A percentile compares a stretch with the other conserved stretches of the same genome.
phyloP scores from a whole-genome alignment of 1,140 invertebrate genomes.

The Arctopsyche grandis region DNA sequence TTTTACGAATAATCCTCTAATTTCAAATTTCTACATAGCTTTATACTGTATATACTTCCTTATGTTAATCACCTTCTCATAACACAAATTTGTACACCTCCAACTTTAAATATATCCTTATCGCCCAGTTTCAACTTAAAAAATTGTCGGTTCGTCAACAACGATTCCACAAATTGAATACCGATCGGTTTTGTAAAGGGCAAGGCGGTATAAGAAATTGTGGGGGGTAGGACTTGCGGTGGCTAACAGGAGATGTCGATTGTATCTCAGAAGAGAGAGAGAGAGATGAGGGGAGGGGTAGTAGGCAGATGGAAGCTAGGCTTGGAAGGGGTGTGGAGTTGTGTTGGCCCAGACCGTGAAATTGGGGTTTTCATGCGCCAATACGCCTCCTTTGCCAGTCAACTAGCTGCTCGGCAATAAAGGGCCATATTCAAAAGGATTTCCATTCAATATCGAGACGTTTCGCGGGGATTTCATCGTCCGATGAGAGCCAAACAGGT shows the following conservation, averaged over 20 bases:
- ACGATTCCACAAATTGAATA: constrained; percentile 14
- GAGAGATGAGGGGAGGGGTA: neutral
- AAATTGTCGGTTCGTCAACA: neutral
- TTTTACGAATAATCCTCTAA: too few relatives aligned
- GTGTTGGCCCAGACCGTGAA: constrained; percentile 37
- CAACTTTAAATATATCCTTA: too few relatives aligned
- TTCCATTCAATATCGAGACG: constrained; percentile 40
- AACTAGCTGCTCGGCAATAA: constrained; percentile 39
- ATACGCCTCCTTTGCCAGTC: constrained; percentile 42
- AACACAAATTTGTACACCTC: too few relatives aligned
- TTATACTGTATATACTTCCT: too few relatives aligned
- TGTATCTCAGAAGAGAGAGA: neutral
- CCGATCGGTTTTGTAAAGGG: neutral
- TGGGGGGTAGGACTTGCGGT: neutral
- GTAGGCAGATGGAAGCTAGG: neutral
- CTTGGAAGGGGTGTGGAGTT: neutral
- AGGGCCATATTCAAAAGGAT: constrained; percentile 43
- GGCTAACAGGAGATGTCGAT: neutral
- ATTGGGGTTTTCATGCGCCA: constrained; percentile 43
- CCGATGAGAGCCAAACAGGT: constrained; percentile 39
- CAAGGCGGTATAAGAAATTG: neutral
- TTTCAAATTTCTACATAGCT: too few relatives aligned
- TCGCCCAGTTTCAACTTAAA: neutral
- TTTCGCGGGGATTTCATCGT: constrained; percentile 34
- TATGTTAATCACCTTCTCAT: too few relatives aligned